Base-by-base conservation (phyloP, 2,113 vertebrate species). In the Apaloderma vittatum region DNA sequence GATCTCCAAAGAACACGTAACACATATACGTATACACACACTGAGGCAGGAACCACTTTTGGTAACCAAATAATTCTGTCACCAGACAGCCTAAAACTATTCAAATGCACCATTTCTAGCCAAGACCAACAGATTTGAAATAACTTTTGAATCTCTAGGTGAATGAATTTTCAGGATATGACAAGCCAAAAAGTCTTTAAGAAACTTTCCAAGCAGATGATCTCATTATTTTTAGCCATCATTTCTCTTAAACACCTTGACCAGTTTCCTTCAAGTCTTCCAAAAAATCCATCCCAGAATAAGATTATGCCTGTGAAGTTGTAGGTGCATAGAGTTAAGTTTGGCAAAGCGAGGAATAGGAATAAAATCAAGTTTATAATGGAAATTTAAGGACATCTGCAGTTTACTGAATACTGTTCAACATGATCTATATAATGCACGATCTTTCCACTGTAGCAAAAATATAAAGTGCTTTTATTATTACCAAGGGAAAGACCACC, bases 211-310 rank as follows among this genome's bases (percentile, higher is more conserved):
- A 89, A 91, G 57, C 68, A 96, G 94, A 96, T 97, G 95, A 96
- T 90, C 66, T 96, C 75, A 96, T 94, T 94, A 82, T 77, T 92
- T 89, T 87, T 71, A 96, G 43, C 63, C 72, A 65, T 83, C 92
- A 54, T 76, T 54, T 92, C 84, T 91, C 90, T 95, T 96, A 96
- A 97, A 97, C 84, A 92, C 94, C 86, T 97, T 95, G 92, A 96
- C 88, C 90, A 88, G 85, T 93, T 97, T 97, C 94, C 88, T 92
- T 92, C 72, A 94, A 51, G 55, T 93, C 57, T 88, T 94, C 92
- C 95, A 96, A 92, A 95, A 96, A 92, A 79, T 86, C 61, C 91
- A 46, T 88, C 67, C 78, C 86, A 93, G 86, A 93, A 65, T 95
- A 92, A 93, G 84, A 93, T 90, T 73, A 90, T 70, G 87, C 77